Evolutionary conservation across 2,113 vertebrate genomes (phyloP), one percentile per base, ranked within the genome.

Genomic region (Tenebrosternarchus preto): DNA sequence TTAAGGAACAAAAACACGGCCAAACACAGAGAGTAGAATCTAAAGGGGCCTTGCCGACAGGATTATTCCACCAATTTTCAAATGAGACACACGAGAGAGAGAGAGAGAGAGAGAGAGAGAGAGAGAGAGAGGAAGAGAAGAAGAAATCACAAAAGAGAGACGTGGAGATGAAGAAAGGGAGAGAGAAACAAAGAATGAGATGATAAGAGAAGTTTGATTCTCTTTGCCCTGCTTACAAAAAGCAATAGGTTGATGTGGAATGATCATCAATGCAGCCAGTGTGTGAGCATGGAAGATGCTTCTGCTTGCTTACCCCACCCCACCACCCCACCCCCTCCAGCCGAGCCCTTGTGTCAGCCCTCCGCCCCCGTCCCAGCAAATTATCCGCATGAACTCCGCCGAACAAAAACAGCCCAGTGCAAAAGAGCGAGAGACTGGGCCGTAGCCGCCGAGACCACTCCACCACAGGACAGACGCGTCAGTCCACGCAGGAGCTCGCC

Each of bases 321-420:
- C n/a, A n/a, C n/a, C n/a, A n/a, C n/a, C 91, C 92, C 90, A 92
- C 88, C 33, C 91, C 93, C 89, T 92, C 91, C 91, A 92, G 90
- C 92, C 92, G 91, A 93, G 91, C 92, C 87, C 92, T 90, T 90
- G 89, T 92, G 92, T 93, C 92, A 92, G 91, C 91, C 89, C 89
- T 93, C 91, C 89, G 85, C 89, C 89, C n/a, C 91, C 92, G 92
- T 93, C 92, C 92, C 85, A 80, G 90, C 90, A 92, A 93, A 93
- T 92, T 91, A 92, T 89, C 87, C 88, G 91, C 93, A 92, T 92
- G 92, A 92, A 89, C 87, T 90, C 82, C 84, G 76, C 79, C 61
- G 91, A 93, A 93, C 91, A 92, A 93, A 93, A 93, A 93, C 91
- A 93, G 90, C 90, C 87, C 89, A 91, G 91, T 88, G 89, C 89